Base-by-base conservation (phyloP, 2,888 invertebrate species). In the Tanytarsus gracilentus region DNA sequence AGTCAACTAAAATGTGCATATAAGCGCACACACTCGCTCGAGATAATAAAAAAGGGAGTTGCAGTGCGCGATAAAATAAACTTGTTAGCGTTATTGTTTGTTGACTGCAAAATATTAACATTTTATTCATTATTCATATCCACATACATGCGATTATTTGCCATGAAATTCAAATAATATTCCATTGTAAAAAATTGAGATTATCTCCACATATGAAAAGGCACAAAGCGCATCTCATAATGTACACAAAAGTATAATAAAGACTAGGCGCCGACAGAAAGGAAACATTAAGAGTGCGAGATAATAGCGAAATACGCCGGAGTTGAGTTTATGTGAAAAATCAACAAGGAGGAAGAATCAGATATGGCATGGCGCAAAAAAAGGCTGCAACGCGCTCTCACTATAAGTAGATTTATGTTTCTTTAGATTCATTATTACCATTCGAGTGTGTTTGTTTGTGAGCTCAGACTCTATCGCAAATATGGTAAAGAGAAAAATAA, bases 201-300 rank as follows among this genome's bases (percentile, higher is more conserved):
- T 58, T 48, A 58, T 58, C 58, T 58, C 25, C 29, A n/a, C n/a
- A n/a, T 40, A 39, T 21, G 39, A 58, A 48, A 44, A 48, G 44
- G 30, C 23, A 56, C 44, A 56, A 39, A 58, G 58, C 58, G 58
- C 58, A 58, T 58, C 58, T 29, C 23, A 53, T 56, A 21, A 48
- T 48, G 25, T 8, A 23, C 29, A 52, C 18, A 58, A 58, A n/a
- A n/a, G n/a, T n/a, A n/a, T 58, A 58, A 44, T 29, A 48, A 58
- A 48, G 58, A 48, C 58, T 58, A 58, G 58, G 58, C 58, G 58
- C 58, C 58, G 58, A 58, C 58, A 48, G 48, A 44, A 58, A 44
- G 58, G 58, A 58, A 58, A 39, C 58, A 58, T 58, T 58, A 58
- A 48, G 23, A 36, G 33, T 11, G n/a, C n/a, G 44, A 44, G 58